Evolutionary conservation across 1,140 invertebrate genomes (phyloP), one percentile per base, ranked within the genome.

Genomic region (Philotrypesis tridentata): DNA sequence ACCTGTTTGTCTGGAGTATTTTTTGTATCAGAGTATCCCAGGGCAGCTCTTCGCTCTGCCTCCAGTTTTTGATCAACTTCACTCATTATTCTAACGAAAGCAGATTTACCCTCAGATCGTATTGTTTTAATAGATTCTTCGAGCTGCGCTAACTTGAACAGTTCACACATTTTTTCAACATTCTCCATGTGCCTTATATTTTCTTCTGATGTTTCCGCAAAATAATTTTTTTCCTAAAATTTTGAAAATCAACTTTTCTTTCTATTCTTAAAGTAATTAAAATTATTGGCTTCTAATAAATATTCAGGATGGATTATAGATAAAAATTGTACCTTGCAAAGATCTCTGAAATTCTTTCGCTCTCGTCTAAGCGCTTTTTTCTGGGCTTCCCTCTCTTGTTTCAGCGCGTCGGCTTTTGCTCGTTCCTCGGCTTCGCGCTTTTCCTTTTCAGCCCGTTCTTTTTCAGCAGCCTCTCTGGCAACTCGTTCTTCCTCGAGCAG

Each of bases 131-230:
- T 96, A 7, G 98, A 93, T 61, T 95, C 93, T 89, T 97, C 96
- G 60, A 98, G 90, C 89, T 96, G 96, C 37, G 89, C 83, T 6
- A 95, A 87, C 87, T 93, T 95, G 33, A 98, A 93, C 8, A 95
- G 91, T 90, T 98, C 97, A 90, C 97, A 98, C 37, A 99, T 94
- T 91, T 96, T 96, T 89, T 99, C 98, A 4, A 98, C 93, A 72
- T 96, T 96, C 70, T 97, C 95, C 95, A 99, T 97, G 87, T 98
- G 94, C 68, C 93, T 92, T 0, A 99, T 94, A 84, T 92, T 94
- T 89, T 98, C 96, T 37, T 94, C 93, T 31, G 96, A 94, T 87
- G 94, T 94, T 60, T 92, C 89, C 31, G 95, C 94, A 92, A 96
- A 99, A 89, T 98, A 99, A 89, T 98, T 96, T 84, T 96, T 95